Base-by-base conservation (phyloP, 2,797 vertebrate species). In the Trematomus bernacchii region DNA sequence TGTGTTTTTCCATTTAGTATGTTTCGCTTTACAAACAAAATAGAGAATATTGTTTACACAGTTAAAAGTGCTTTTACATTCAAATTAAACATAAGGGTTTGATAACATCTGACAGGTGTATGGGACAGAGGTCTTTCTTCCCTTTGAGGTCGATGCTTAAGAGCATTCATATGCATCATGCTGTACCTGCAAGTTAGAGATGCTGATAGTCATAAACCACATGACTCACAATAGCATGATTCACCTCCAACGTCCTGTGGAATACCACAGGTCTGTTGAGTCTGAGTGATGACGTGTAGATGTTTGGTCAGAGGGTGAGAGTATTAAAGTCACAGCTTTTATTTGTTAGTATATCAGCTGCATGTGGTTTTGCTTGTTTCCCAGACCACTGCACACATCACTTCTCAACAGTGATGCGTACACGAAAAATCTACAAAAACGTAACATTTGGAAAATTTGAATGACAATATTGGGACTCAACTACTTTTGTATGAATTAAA, bases 341-440 rank as follows among this genome's bases (percentile, higher is more conserved):
- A 10, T 57, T 12, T 48, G 3, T 48, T 23, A 51, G 62, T 4
- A 30, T 0, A 33, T 21, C 8, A 23, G 51, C 3, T 52, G 47
- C n/a, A 21, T 58, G 60, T 37, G 48, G 52, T 21, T 76, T 58
- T 57, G 33, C 15, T 27, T 4, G 6, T 55, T 72, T 57, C 19
- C 13, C 11, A 21, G 3, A 4, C 19, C 44, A 1, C 6, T n/a
- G 10, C 12, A 12, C 21, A 44, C 0, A 43, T 19, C 19, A 27
- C 10, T n/a, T 50, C 42, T 14, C 19, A 8, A 47, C 16, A 51
- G 27, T 21, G 30, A 13, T 40, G 30, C 15, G 12, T 7, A 51
- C 1, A 21, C 3, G 15, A 33, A 2, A 12, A 11, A 13, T 53
- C 3, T 14, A 2, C 23, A 23, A 3, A 23, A 23, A 3, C 15